Conservation (phyloP, 2,113 vertebrate genomes). For the Thunnus thynnus region DNA sequence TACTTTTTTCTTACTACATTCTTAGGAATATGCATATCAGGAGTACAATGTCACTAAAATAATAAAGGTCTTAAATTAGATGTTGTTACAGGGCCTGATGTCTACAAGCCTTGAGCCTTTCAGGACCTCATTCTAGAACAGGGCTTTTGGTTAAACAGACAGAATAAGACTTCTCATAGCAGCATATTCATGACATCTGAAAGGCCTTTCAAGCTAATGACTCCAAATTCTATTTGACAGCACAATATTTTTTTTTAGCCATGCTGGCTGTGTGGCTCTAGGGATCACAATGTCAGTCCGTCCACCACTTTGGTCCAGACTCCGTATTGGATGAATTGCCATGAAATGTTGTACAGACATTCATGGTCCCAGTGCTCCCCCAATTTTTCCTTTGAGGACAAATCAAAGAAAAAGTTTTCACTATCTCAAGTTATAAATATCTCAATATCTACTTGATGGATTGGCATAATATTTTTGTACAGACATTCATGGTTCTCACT, state of each 20-base stretch:
- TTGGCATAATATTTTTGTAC: too few species aligned
- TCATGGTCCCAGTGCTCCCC: neutral
- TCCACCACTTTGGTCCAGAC: constrained; percentile 20
- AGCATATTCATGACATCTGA: constrained; percentile 4
- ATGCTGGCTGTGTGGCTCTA: neutral
- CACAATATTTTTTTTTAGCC: constrained; percentile 6
- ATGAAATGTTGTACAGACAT: neutral
- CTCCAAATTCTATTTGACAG: constrained; percentile 42
- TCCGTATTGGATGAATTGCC: neutral
- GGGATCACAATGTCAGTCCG: neutral
- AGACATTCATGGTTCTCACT: neutral
- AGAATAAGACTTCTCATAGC: constrained; percentile 8
- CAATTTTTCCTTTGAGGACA: neutral
- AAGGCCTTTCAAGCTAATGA: constrained; percentile 16
- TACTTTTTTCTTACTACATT: too few species aligned
- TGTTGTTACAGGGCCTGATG: neutral
- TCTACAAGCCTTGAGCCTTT: neutral
- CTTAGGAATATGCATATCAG: too few species aligned
- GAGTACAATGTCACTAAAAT: neutral
- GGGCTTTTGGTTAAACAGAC: constrained; percentile 7
- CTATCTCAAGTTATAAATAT: neutral
- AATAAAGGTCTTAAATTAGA: neutral
- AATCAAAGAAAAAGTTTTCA: neutral
- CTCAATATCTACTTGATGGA: too few species aligned
- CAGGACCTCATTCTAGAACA: neutral